Base-by-base conservation (phyloP, 2,797 vertebrate genomes). In the Melopsittacus undulatus region DNA sequence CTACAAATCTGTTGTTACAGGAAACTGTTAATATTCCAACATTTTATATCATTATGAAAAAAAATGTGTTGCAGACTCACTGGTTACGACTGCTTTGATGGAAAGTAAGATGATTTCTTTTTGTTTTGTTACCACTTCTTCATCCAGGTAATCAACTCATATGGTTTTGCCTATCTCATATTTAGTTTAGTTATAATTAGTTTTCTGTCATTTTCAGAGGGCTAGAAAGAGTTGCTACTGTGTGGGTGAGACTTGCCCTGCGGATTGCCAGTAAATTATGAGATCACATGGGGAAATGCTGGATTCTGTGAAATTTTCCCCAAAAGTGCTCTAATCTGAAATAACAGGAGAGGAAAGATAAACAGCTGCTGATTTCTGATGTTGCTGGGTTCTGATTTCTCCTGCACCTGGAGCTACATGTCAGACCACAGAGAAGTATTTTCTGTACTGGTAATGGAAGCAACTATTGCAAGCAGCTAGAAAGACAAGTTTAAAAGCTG, bases 361-460 rank as follows among this genome's bases (percentile, higher is more conserved):
- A 92, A 74, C n/a, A 90, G 29, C 24, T 63, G n/a, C 32, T 93
- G 78, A 85, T 80, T 91, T 94, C 72, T 82, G 48, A 45, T 87
- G 42, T 75, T 75, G 40, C 42, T 66, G 69, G 34, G 22, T 78
- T 8, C 29, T 67, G 10, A 75, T 74, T 87, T 87, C 29, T 87
- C 30, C 30, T 77, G 32, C 13, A 62, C 27, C 48, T 85, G 43
- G 23, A 70, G 36, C 21, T 84, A 49, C 45, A 80, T 49, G 34
- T 83, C 54, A 73, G 54, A 78, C 46, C 34, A 77, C 57, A 62
- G 45, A 72, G 23, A 84, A 72, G 2, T 57, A 40, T 45, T 89
- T 92, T 68, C 48, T 59, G 30, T 23, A 38, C 34, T 66, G 67
- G 38, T 38, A 83, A 70, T 29, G 16, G 38, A 51, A 90, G 6